Conservation (phyloP, 2,888 invertebrate species). For the Danaus chrysippus region DNA sequence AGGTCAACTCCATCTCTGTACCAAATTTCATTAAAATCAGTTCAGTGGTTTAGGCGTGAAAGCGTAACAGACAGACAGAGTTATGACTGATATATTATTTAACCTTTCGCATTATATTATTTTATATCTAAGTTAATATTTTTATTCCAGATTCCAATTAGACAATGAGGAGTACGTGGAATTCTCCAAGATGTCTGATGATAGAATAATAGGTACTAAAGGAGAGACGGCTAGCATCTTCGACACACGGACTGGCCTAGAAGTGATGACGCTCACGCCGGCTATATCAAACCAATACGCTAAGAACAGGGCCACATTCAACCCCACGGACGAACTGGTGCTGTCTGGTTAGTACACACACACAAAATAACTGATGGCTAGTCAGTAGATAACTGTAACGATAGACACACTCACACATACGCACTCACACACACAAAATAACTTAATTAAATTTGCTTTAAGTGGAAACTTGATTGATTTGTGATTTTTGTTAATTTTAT, state of each 20-base stretch:
- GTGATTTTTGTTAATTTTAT: too few species aligned
- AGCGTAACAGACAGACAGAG: too few species aligned
- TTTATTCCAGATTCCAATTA: constrained; percentile 81
- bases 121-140: too few species aligned
- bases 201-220: constrained; percentile 93
- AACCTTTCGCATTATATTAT: too few species aligned
- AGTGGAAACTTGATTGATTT: too few species aligned
- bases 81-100: too few species aligned
- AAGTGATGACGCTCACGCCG: constrained; percentile 86
- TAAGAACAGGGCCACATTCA: constrained; percentile 96
- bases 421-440: not conserved
- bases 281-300: constrained; percentile 94
- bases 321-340: constrained; percentile 95
- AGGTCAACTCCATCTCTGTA: too few species aligned
- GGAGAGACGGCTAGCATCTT: constrained; percentile 91
- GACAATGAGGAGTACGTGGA: constrained; percentile 94
- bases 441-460: too few species aligned
- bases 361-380: not conserved
- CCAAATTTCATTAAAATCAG: too few species aligned
- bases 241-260: constrained; percentile 89
- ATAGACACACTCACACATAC: not conserved
- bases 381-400: too few species aligned
- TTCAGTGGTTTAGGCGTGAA: too few species aligned
- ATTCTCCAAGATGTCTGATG: constrained; percentile 91
- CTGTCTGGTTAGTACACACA: constrained; percentile 80